Percentiles rank a stretch among this genome's conserved stretches.
phyloP scores from a whole-genome alignment of 1,140 invertebrate species.

The Akabosia matsudoensis region DNA sequence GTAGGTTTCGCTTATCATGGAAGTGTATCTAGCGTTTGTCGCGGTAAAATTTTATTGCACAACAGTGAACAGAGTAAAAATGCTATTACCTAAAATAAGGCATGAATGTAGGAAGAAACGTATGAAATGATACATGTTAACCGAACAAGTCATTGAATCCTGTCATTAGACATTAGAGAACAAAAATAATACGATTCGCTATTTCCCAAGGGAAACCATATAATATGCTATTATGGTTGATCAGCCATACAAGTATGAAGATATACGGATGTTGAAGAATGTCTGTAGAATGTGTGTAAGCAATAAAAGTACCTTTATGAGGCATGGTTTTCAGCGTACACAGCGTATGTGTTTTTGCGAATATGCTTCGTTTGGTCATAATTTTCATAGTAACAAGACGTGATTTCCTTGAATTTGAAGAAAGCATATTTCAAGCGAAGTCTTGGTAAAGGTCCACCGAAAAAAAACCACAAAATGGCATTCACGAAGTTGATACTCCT shows the following conservation, averaged over 20 bases:
- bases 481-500: background rate
- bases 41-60: no score
- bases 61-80: background rate
- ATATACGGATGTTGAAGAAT: no score
- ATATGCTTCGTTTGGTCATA: background rate
- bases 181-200: background rate
- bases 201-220: background rate
- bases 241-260: no score
- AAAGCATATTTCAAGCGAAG: background rate
- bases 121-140: background rate
- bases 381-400: background rate
- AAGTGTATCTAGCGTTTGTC: no score
- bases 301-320: background rate
- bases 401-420: constrained; percentile 10
- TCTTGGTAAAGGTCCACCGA: background rate
- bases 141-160: background rate
- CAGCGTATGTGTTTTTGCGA: no score
- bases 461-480: constrained; percentile 6
- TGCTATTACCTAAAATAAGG: no score
- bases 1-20: no score
- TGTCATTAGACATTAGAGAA: no score
- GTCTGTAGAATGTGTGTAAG: background rate
- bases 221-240: background rate
- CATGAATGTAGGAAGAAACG: no score
- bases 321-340: background rate